Evolutionary conservation across 1,140 invertebrate species (phyloP).

Genomic region (Bombus picipes): DNA sequence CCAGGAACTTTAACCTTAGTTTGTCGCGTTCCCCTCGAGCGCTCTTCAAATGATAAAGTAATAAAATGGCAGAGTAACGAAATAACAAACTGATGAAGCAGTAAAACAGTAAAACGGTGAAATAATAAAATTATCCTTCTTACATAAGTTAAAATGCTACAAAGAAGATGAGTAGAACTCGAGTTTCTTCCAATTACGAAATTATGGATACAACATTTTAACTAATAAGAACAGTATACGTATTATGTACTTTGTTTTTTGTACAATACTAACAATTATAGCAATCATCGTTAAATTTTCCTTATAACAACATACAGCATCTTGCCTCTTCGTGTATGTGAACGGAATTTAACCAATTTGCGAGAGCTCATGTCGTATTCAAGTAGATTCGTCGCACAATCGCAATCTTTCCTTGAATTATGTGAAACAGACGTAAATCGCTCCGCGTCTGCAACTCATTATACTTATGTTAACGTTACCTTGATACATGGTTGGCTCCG

Average conservation of each 20-base stretch:
- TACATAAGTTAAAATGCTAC: background rate
- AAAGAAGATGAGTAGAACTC: background rate
- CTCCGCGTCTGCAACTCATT: background rate
- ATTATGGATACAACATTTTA: too few relatives aligned
- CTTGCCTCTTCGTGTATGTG: background rate
- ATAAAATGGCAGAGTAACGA: too few relatives aligned
- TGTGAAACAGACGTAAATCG: background rate
- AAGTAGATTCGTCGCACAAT: background rate
- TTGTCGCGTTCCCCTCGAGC: too few relatives aligned
- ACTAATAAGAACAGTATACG: too few relatives aligned
- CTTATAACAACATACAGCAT: too few relatives aligned
- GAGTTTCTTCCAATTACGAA: too few relatives aligned
- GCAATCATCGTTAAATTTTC: too few relatives aligned
- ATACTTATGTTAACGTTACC: background rate
- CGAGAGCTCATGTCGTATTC: background rate
- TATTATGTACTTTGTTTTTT: background rate
- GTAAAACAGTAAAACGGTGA: too few relatives aligned
- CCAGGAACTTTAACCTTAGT: background rate
- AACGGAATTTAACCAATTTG: slow-evolving; percentile 7
- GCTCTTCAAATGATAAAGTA: too few relatives aligned
- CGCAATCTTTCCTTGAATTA: background rate
- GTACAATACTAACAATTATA: too few relatives aligned
- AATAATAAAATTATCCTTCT: too few relatives aligned
- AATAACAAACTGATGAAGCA: too few relatives aligned
- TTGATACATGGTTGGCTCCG: background rate